Conservation (phyloP, 2,113 vertebrate species). For the Myocastor coypus region DNA sequence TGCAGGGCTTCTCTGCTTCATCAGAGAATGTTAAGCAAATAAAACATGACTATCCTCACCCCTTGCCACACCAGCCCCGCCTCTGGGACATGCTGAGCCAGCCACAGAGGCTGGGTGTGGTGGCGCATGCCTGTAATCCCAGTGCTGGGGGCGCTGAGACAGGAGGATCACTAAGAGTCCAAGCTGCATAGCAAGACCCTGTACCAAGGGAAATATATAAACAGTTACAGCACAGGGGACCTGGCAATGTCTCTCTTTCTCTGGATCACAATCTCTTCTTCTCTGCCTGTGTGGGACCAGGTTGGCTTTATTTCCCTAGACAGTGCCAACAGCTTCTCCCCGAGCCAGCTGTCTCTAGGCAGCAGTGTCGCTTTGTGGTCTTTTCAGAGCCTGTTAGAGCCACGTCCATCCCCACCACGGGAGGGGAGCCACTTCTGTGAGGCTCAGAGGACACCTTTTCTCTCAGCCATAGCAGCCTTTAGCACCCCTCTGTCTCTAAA, state of each 20-base stretch:
- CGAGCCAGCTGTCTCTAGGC: not conserved
- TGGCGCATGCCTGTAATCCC: too few relatives aligned
- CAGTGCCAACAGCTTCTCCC: not conserved
- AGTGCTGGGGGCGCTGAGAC: too few relatives aligned
- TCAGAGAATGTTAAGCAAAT: slow-evolving; percentile 58
- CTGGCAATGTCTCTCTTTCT: not conserved
- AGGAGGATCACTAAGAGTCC: too few relatives aligned
- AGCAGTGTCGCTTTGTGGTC: not conserved
- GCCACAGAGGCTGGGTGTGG: too few relatives aligned
- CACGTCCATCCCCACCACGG: not conserved
- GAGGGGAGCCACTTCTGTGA: not conserved
- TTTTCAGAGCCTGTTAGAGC: not conserved
- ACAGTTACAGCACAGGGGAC: not conserved
- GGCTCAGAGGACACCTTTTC: not conserved
- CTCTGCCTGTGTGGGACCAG: not conserved
- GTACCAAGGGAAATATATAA: not conserved
- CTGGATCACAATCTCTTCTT: not conserved
- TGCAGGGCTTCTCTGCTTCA: slow-evolving; percentile 11
- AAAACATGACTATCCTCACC: not conserved
- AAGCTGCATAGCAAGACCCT: too few relatives aligned
- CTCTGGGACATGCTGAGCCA: too few relatives aligned
- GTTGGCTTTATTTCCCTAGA: not conserved
- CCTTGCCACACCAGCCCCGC: too few relatives aligned
- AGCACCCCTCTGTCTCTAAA: not conserved
- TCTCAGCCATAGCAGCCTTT: not conserved